Evolutionary conservation across 37 sponge, comb jelly and placozoan species (phyloP), one percentile per base, ranked within the genome.

Genomic region (Amphimedon queenslandica): DNA sequence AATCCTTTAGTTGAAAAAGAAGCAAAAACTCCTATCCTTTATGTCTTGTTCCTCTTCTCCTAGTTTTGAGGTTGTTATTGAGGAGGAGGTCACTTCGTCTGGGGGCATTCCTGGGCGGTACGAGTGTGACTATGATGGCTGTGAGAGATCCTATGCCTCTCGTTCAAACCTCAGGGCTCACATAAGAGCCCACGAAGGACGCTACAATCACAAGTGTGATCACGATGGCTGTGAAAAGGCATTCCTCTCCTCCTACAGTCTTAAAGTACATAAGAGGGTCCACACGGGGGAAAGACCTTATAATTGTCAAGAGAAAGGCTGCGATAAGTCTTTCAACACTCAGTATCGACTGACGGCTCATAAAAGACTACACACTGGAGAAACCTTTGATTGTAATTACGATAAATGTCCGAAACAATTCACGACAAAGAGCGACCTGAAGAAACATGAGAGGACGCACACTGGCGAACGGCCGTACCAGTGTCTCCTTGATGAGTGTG

Each of bases 251-350:
- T 86, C 88, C 0, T 94, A 94, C 66, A 74, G 87, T 32, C 81
- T 88, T n/a, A 90, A 90, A 36, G 70, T 81, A 37, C 94, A 94
- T 41, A 55, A 66, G 4, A 68, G 94, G 4, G 58, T 77, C 2
- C 94, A 94, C 81, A 94, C 94, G 0, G 94, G 94, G 2, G 93
- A 94, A 63, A 82, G 66, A 37, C 92, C 92, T 0, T 90, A 86
- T 67, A 20, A 63, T 57, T 94, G 94, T 55, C 77, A 82, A 29
- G 70, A 79, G 47, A 61, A 70, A 20, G 84, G 81, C 43, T 94
- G 94, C 37, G 73, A 82, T 25, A 90, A 79, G 28, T 43, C 80
- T 20, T 94, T 90, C 88, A 90, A 66, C 34, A 90, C 92, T 20
- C 77, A 42, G 69, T 94, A 90, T 41, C 58, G 94, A 42, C 84